phyloP scores from a whole-genome alignment of 2,797 vertebrate species.

The Hozukius guyotensis region DNA sequence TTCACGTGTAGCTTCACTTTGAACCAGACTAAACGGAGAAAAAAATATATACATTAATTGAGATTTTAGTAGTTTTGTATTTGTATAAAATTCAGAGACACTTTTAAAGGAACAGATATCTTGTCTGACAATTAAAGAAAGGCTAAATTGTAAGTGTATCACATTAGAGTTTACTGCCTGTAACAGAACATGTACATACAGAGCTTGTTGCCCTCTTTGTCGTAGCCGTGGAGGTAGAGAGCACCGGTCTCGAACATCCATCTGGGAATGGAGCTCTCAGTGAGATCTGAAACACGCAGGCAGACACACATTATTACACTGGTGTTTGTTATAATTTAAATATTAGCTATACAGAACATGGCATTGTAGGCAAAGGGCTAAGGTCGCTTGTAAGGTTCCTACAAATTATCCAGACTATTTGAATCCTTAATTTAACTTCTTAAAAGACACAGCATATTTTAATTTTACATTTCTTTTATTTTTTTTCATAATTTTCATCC shows the following conservation, averaged over 20 bases:
- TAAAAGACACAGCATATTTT: neutral
- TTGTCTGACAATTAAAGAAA: neutral
- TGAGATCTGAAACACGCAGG: slow-evolving; percentile 85
- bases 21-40: slow-evolving; percentile 90
- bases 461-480: rapidly evolving
- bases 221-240: slow-evolving; percentile 95
- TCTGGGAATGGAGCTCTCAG: slow-evolving; percentile 89
- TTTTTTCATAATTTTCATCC: neutral
- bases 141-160: neutral
- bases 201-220: slow-evolving; percentile 97
- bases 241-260: slow-evolving; percentile 93
- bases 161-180: neutral
- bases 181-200: slow-evolving; percentile 83
- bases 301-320: neutral
- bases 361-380: neutral
- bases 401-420: neutral
- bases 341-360: neutral
- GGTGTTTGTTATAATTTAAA: neutral
- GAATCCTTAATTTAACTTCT: neutral
- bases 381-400: neutral
- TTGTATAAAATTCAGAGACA: neutral
- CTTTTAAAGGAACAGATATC: neutral
- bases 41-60: neutral
- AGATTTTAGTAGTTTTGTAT: neutral
- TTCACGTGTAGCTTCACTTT: slow-evolving; percentile 92